Percentiles rank a stretch among this genome's conserved stretches.
These are phyloP conservation scores for Lepidocyrtoides sp. DNA, from an alignment of 2,888 invertebrate species.

Conservation along the genomic window DNA sequence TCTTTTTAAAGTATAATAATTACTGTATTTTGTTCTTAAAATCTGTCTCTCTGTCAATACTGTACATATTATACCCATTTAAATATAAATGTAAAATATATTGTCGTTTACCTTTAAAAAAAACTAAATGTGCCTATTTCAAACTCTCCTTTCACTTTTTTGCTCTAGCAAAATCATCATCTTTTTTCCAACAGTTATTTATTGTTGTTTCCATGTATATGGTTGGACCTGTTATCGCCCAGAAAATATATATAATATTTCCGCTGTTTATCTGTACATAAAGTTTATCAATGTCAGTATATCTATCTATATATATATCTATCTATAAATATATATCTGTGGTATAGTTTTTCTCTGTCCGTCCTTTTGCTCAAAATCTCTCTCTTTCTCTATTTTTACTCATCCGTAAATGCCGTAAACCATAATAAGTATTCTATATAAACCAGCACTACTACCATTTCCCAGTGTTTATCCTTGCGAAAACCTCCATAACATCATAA, in stretches of 20 bases:
- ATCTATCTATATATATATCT: neutral
- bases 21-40: neutral
- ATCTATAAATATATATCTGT: constrained; percentile 25
- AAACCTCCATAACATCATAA: neutral
- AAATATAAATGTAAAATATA: neutral
- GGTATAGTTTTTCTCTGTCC: constrained; percentile 6
- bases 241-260: neutral
- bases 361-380: constrained; percentile 14
- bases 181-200: neutral
- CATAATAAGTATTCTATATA: neutral
- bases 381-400: neutral
- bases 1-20: neutral
- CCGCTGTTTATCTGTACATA: neutral
- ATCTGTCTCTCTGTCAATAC: neutral
- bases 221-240: neutral
- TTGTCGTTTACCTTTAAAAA: neutral
- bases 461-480: neutral
- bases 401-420: neutral
- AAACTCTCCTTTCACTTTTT: neutral
- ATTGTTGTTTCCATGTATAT: neutral
- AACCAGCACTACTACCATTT: neutral
- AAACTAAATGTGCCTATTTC: constrained; percentile 5
- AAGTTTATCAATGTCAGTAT: neutral
- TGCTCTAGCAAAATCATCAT: neutral
- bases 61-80: neutral